These are phyloP conservation scores for Tapera naevia DNA, from an alignment of 2,797 vertebrate species.

Conservation along the genomic window DNA sequence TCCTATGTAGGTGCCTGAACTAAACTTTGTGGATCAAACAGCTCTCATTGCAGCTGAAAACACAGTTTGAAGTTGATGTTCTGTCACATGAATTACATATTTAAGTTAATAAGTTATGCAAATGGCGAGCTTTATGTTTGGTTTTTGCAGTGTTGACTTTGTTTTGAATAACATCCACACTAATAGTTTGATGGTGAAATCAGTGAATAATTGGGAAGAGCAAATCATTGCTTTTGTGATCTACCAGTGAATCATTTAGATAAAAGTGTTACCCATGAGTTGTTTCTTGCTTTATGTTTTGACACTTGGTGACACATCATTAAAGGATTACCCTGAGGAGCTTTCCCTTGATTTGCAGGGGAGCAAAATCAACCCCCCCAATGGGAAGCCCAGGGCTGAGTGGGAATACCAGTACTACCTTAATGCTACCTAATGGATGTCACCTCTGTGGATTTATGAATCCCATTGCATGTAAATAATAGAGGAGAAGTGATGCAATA, in stretches of 20 bases:
- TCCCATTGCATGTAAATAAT: slow-evolving; percentile 40
- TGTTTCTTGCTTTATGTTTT: neutral
- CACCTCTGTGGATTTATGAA: slow-evolving; percentile 23
- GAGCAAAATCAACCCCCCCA: neutral
- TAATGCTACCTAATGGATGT: slow-evolving; percentile 51
- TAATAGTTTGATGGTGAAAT: slow-evolving; percentile 44
- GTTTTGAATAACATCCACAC: slow-evolving; percentile 14
- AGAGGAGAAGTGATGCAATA: slow-evolving; percentile 23
- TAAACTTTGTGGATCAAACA: slow-evolving; percentile 28
- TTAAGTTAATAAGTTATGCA: slow-evolving; percentile 45
- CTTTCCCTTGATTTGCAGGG: neutral
- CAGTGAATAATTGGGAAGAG: slow-evolving; percentile 12
- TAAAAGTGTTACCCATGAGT: neutral
- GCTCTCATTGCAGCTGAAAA: slow-evolving; percentile 37
- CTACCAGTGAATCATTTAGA: neutral
- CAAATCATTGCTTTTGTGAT: slow-evolving; percentile 27
- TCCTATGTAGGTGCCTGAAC: neutral
- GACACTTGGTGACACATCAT: slow-evolving; percentile 23
- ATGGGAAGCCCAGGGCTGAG: neutral
- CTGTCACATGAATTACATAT: slow-evolving; percentile 47
- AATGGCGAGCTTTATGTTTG: slow-evolving; percentile 30
- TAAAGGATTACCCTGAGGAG: slow-evolving; percentile 21
- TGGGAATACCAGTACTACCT: slow-evolving; percentile 12
- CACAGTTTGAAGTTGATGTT: slow-evolving; percentile 34
- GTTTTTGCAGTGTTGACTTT: slow-evolving; percentile 5